Conservation (phyloP, 1,140 invertebrate species). For the Drosophila albomicans region DNA sequence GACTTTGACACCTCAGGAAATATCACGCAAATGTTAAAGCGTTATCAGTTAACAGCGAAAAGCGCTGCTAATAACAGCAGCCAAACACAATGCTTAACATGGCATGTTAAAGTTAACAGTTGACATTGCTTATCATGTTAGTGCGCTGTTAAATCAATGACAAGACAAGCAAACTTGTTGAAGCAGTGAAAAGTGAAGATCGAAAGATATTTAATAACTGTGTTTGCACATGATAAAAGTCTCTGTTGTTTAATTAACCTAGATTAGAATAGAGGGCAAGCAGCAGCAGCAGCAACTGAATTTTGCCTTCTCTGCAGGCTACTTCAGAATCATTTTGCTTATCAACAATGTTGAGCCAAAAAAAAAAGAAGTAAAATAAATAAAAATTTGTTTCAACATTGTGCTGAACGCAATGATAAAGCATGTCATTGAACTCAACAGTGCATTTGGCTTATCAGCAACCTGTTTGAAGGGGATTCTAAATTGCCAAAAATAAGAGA, state of each 20-base stretch:
- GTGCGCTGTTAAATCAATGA: too few relatives aligned
- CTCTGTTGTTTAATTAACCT: slow-evolving; percentile 9
- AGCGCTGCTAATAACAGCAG: not conserved
- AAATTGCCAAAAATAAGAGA: slow-evolving; percentile 35
- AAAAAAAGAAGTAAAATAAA: too few relatives aligned
- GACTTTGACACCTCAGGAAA: not conserved
- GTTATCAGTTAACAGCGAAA: not conserved
- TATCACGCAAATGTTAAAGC: not conserved
- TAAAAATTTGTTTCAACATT: slow-evolving; percentile 10
- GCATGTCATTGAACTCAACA: slow-evolving; percentile 43
- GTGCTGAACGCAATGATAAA: slow-evolving; percentile 39
- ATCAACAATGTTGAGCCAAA: slow-evolving; percentile 33
- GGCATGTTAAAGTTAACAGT: not conserved
- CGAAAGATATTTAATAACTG: not conserved
- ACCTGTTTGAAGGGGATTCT: slow-evolving; percentile 15
- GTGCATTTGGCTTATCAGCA: slow-evolving; percentile 37
- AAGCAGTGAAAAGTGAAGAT: slow-evolving; percentile 1
- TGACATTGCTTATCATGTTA: not conserved
- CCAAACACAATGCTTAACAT: not conserved
- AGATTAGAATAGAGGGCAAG: slow-evolving; percentile 8
- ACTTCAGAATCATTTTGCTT: slow-evolving; percentile 13
- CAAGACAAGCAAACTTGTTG: not conserved
- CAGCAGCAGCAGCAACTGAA: not conserved
- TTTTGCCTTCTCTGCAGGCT: not conserved
- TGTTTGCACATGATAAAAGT: slow-evolving; percentile 12